Conservation (phyloP, 2,797 vertebrate genomes). For the Hafferia zeledoni region DNA sequence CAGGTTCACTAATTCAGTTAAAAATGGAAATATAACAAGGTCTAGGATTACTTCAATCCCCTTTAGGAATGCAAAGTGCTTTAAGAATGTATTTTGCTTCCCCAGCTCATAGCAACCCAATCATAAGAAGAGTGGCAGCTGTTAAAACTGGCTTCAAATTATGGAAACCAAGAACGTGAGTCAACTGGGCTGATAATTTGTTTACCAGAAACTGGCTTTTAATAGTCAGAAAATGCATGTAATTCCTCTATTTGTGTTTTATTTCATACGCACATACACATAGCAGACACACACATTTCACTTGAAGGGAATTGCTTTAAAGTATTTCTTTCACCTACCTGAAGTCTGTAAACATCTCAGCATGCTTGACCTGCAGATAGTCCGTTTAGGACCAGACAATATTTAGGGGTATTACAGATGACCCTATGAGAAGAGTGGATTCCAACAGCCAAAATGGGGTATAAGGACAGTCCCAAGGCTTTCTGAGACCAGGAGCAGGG, state of each 20-base stretch:
- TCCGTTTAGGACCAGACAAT: neutral
- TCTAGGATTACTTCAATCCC: slow-evolving; percentile 32
- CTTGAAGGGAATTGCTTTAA: neutral
- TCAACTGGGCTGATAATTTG: neutral
- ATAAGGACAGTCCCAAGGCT: neutral
- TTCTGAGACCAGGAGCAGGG: neutral
- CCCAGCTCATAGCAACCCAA: neutral
- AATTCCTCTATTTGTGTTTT: slow-evolving; percentile 20
- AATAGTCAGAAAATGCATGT: neutral
- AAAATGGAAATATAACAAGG: slow-evolving; percentile 48
- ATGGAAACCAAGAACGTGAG: neutral
- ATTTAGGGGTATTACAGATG: neutral
- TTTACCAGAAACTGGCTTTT: neutral
- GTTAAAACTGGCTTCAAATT: slow-evolving; percentile 24
- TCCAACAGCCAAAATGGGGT: neutral
- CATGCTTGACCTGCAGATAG: neutral
- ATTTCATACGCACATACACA: neutral
- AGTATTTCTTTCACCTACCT: neutral
- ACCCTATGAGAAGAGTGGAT: neutral
- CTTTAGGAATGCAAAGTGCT: slow-evolving; percentile 29
- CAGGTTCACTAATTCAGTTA: slow-evolving; percentile 45
- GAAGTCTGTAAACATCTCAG: neutral
- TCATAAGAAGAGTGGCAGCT: slow-evolving; percentile 12
- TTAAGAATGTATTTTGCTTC: neutral
- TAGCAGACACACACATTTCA: neutral